These are phyloP conservation scores for Drosophila mulleri DNA, from an alignment of 2,888 invertebrate genomes.

Conservation along the genomic window DNA sequence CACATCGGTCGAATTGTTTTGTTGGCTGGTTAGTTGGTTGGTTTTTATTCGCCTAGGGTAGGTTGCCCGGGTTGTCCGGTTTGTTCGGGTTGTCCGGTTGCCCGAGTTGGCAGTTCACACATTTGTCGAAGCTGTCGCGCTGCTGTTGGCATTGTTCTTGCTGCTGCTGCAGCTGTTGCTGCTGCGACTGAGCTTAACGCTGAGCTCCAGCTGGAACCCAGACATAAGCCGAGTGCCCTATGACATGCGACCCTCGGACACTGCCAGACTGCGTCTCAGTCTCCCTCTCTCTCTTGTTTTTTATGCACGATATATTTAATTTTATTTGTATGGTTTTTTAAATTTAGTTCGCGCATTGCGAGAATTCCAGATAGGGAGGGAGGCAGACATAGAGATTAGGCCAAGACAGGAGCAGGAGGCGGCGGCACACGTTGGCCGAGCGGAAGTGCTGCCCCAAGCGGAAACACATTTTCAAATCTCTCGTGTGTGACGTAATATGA, in stretches of 20 bases:
- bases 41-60: slow-evolving; percentile 13
- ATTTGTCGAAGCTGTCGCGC: slow-evolving; percentile 24
- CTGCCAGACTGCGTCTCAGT: background rate
- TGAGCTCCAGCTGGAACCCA: slow-evolving; percentile 2
- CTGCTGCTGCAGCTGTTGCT: background rate
- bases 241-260: slow-evolving; percentile 8
- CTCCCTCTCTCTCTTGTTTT: background rate
- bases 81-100: background rate
- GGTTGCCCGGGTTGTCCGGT: background rate
- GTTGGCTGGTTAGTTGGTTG: slow-evolving; percentile 39
- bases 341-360: slow-evolving; percentile 11
- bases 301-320: slow-evolving; percentile 42
- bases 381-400: background rate
- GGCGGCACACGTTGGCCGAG: slow-evolving; percentile 28
- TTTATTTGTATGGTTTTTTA: slow-evolving; percentile 42
- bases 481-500: slow-evolving; percentile 69
- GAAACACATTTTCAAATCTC: slow-evolving; percentile 60
- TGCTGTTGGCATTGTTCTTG: slow-evolving; percentile 10
- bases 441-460: slow-evolving; percentile 48
- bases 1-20: slow-evolving; percentile 54
- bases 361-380: background rate
- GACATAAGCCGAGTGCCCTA: background rate
- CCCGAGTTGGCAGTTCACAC: background rate
- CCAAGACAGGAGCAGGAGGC: slow-evolving; percentile 18
- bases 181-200: background rate